Conservation (phyloP, 2,888 invertebrate genomes). For the Petrolisthes manimaculis region DNA sequence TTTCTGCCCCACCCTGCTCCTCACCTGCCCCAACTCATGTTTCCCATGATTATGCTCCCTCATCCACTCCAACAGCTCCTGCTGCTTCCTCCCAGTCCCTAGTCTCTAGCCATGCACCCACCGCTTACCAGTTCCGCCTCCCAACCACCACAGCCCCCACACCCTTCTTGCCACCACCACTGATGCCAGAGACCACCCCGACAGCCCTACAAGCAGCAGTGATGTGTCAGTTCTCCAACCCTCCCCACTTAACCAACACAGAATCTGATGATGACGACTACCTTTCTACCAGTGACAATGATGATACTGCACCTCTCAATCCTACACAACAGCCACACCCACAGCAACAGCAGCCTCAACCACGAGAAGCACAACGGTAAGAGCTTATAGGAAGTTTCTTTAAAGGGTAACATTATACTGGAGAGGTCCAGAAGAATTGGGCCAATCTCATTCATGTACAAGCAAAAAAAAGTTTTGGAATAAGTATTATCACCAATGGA, state of each 20-base stretch:
- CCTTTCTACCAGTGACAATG: constrained; percentile 54
- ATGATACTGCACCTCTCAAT: constrained; percentile 20
- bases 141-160: background rate
- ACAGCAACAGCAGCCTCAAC: background rate
- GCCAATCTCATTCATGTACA: too few species aligned
- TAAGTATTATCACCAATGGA: too few species aligned
- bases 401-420: too few species aligned
- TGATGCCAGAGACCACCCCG: constrained; percentile 52
- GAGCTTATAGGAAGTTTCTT: too few species aligned
- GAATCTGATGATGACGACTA: constrained; percentile 63
- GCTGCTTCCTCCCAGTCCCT: background rate
- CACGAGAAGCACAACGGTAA: background rate
- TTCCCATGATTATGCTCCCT: constrained; percentile 7
- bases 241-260: constrained; percentile 1
- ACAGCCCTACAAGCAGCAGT: constrained; percentile 60
- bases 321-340: background rate
- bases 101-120: background rate
- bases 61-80: background rate
- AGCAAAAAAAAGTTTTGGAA: too few species aligned
- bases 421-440: too few species aligned
- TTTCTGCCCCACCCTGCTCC: background rate
- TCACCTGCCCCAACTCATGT: constrained; percentile 26
- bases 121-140: background rate
- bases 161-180: constrained; percentile 46
- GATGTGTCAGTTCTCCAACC: constrained; percentile 29